These are phyloP conservation scores for Campoplex nolae DNA, from an alignment of 2,888 invertebrate species.

Conservation along the genomic window DNA sequence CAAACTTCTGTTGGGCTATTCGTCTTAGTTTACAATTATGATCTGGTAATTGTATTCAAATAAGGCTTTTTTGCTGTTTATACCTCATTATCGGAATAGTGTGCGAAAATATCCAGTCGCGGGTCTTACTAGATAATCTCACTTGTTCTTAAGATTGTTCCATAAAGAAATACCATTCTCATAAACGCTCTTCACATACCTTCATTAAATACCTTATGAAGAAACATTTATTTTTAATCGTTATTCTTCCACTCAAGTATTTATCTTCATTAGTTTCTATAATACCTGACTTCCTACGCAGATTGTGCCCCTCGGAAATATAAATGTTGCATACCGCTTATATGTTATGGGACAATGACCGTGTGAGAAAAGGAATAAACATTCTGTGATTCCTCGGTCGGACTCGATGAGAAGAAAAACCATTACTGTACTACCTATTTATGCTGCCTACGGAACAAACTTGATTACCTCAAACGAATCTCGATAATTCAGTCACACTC, in stretches of 20 bases:
- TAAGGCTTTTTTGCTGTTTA: conserved; percentile 27
- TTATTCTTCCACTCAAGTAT: conserved; percentile 43
- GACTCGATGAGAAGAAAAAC: conserved; percentile 18
- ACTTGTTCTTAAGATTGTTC: conserved; percentile 30
- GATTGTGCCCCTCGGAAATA: neutral
- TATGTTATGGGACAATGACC: conserved; percentile 20
- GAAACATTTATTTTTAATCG: conserved; percentile 52
- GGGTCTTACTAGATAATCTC: neutral
- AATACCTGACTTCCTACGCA: conserved; percentile 52
- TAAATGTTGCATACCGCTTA: conserved; percentile 42
- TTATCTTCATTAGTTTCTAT: conserved; percentile 65
- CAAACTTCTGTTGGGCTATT: conserved; percentile 16
- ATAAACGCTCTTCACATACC: conserved; percentile 21
- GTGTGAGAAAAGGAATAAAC: conserved; percentile 42
- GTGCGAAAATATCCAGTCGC: conserved; percentile 39
- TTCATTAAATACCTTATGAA: conserved; percentile 47
- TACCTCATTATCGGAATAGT: conserved; percentile 52
- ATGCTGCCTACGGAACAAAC: neutral
- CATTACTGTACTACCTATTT: neutral
- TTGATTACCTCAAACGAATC: conserved; percentile 34
- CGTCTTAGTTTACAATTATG: conserved; percentile 51
- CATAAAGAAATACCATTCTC: conserved; percentile 13
- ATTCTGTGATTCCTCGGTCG: conserved; percentile 24
- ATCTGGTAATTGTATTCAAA: conserved; percentile 56
- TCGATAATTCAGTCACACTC: conserved; percentile 37